Base-by-base conservation (phyloP, 2,888 invertebrate species). In the Cetonia aurata region DNA sequence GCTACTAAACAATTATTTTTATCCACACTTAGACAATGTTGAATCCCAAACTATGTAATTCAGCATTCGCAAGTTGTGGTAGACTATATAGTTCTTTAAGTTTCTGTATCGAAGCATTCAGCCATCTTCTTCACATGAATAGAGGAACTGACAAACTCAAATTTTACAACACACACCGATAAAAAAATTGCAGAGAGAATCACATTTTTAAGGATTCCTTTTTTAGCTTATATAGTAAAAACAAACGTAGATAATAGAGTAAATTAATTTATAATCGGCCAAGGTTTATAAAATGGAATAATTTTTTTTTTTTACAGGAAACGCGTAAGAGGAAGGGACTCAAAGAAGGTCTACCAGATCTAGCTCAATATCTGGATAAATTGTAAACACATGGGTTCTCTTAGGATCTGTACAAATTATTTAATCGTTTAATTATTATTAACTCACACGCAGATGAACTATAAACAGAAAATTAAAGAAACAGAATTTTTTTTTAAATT, bases 291-390 rank as follows among this genome's bases (percentile, higher is more conserved):
- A n/a, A n/a, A n/a, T n/a, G n/a, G n/a, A 37, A 37, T 59, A 25
- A 33, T 65, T 15, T 67, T 70, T 78, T 77, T 75, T 69, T 75
- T 82, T 80, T 87, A 57, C 87, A 92, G 90, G 96, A 96, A 70
- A 98, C 96, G 79, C 94, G 99, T 86, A 99, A 99, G 89, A 92
- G 99, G 87, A 99, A 99, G 91, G 99, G 99, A 86, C 90, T 99
- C 84, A 99, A 98, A 88, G 98, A 98, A 84, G 96, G 96, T 85
- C 91, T 99, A 79, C 99, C 99, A 81, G 95, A 96, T 84, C 89
- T 99, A 83, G 87, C 92, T 83, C 93, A 95, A 89, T 99, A 96
- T 87, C 89, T 98, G 88, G 99, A 99, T 91, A 99, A 99, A 89
- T 89, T 99, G 93, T 99, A 98, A 96, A 85, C 75, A 62, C 56